phyloP scores from a whole-genome alignment of 2,797 vertebrate species.

The Rhabdophis nuchalis region DNA sequence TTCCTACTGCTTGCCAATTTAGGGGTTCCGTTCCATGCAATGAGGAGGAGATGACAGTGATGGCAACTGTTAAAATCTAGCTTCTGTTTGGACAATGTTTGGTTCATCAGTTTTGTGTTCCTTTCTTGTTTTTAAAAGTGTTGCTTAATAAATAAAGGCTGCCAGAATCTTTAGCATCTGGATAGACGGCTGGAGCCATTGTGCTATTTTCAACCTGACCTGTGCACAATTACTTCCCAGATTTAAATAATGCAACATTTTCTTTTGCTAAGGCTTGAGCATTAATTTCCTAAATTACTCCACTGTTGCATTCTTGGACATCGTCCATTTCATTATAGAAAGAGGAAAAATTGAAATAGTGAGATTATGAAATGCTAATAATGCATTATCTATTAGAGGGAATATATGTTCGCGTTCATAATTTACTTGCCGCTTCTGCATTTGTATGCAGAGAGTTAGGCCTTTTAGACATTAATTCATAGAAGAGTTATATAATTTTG shows the following conservation, averaged over 20 bases:
- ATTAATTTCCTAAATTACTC: conserved; percentile 25
- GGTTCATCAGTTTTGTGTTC: not conserved
- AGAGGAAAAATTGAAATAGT: conserved; percentile 3
- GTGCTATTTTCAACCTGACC: not conserved
- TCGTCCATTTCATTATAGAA: conserved; percentile 24
- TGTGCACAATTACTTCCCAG: not conserved
- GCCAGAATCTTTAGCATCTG: not conserved
- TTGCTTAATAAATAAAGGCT: not conserved
- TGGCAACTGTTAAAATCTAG: not conserved
- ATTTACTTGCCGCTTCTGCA: conserved; percentile 15
- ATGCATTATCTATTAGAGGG: conserved; percentile 34
- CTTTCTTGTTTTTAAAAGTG: not conserved
- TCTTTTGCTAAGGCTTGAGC: not conserved
- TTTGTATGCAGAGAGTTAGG: conserved; percentile 9
- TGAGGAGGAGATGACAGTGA: not conserved
- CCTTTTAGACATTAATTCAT: conserved; percentile 18
- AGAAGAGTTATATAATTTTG: conserved; percentile 20
- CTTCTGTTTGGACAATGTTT: not conserved
- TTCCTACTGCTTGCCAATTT: not conserved
- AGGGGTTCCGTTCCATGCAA: not conserved
- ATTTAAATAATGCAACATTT: conserved; percentile 7
- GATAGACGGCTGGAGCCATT: not conserved
- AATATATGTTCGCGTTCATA: conserved; percentile 29
- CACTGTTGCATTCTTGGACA: conserved; percentile 23
- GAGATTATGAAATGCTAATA: conserved; percentile 16